Conservation (phyloP, 2,113 vertebrate genomes). For the Salminus brasiliensis region DNA sequence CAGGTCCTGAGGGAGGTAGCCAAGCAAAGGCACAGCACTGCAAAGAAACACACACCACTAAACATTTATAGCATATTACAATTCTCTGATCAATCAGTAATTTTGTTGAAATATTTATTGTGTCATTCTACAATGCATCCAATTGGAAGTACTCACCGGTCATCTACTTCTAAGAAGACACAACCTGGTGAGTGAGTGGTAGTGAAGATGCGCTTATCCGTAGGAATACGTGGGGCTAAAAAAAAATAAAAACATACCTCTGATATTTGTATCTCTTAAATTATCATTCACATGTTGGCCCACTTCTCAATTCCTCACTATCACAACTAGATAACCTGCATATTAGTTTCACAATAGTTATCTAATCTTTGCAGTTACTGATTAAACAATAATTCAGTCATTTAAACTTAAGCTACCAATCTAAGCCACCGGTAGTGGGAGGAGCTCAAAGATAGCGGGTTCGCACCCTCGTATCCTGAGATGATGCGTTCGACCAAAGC, state of each 20-base stretch:
- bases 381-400: no score
- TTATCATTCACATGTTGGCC: no score
- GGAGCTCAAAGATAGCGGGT: not conserved
- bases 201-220: slow-evolving; percentile 91
- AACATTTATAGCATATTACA: no score
- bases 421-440: not conserved
- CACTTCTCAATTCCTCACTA: no score
- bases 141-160: slow-evolving; percentile 75
- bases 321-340: no score
- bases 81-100: not conserved
- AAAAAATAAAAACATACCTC: no score
- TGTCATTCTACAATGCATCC: not conserved
- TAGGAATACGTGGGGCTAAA: slow-evolving; percentile 86
- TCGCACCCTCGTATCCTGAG: slow-evolving; percentile 89
- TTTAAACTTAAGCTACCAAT: not conserved
- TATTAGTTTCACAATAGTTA: no score
- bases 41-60: slow-evolving; percentile 44
- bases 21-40: slow-evolving; percentile 90
- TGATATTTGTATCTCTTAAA: no score
- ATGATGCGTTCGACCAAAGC: slow-evolving; percentile 84
- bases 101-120: not conserved
- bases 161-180: slow-evolving; percentile 90
- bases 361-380: no score
- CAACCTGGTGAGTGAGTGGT: slow-evolving; percentile 90
- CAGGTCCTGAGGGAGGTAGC: slow-evolving; percentile 91